Percentiles rank a stretch among this genome's conserved stretches.
phyloP scores from a whole-genome alignment of 2,888 invertebrate genomes.

The Chrysolina oricalcia region DNA sequence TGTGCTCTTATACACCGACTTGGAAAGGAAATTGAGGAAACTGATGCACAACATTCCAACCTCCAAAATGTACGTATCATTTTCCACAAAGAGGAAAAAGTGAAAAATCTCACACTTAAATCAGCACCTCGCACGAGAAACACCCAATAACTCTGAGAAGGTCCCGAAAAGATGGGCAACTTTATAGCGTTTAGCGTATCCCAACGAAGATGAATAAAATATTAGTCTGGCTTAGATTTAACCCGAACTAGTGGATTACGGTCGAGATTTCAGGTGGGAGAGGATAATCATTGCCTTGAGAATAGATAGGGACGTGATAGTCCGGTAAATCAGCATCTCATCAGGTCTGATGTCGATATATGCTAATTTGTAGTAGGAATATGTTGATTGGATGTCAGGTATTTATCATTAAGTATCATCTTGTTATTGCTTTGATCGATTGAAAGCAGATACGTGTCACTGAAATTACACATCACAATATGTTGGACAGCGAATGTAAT shows the following conservation, averaged over 20 bases:
- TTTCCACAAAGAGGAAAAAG: neutral
- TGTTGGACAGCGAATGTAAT: no score
- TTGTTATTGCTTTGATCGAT: no score
- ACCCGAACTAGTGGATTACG: constrained; percentile 55
- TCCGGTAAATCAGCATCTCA: neutral
- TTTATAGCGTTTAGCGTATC: constrained; percentile 17
- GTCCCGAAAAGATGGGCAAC: constrained; percentile 11
- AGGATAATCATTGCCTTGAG: constrained; percentile 18
- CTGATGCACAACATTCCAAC: constrained; percentile 15
- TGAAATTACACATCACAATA: no score
- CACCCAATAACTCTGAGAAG: constrained; percentile 19
- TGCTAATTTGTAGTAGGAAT: no score
- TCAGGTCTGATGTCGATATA: no score
- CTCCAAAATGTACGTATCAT: neutral
- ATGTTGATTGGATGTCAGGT: no score
- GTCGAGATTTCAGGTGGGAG: constrained; percentile 18
- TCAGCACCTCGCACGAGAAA: constrained; percentile 9
- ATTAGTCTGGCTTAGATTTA: constrained; percentile 73
- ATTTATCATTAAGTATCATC: no score
- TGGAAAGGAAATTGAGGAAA: constrained; percentile 6
- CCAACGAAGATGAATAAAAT: constrained; percentile 60
- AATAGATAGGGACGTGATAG: neutral
- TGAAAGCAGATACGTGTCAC: no score
- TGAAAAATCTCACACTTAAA: constrained; percentile 10
- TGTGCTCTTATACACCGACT: neutral